These are phyloP conservation scores for Trichechus manatus DNA, from an alignment of 2,113 vertebrate species.

Conservation along the genomic window DNA sequence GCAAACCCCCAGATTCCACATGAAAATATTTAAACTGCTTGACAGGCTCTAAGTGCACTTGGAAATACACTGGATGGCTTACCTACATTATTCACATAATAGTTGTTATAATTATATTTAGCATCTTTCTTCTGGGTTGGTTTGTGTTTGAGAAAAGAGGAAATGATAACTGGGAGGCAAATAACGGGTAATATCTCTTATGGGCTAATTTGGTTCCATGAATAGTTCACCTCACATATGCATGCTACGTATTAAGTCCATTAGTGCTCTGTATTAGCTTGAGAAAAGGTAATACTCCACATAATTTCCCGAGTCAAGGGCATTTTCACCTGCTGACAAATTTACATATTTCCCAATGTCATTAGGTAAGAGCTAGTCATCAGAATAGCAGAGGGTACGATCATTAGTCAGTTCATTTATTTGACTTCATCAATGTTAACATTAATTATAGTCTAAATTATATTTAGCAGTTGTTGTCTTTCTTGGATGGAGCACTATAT, in stretches of 20 bases:
- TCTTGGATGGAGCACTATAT: slow-evolving; percentile 68
- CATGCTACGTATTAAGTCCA: slow-evolving; percentile 84
- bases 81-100: slow-evolving; percentile 85
- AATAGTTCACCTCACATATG: slow-evolving; percentile 85
- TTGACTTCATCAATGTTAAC: slow-evolving; percentile 81
- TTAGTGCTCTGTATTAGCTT: slow-evolving; percentile 85
- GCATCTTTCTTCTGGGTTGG: slow-evolving; percentile 80
- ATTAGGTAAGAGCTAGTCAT: slow-evolving; percentile 85
- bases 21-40: slow-evolving; percentile 87
- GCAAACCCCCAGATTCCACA: slow-evolving; percentile 83
- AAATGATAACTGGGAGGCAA: slow-evolving; percentile 86
- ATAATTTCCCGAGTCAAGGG: slow-evolving; percentile 88
- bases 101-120: slow-evolving; percentile 84
- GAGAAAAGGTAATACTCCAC: slow-evolving; percentile 86
- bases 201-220: slow-evolving; percentile 84
- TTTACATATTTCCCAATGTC: slow-evolving; percentile 88
- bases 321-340: slow-evolving; percentile 89
- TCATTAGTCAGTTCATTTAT: slow-evolving; percentile 83
- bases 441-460: slow-evolving; percentile 81
- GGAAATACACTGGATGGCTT: slow-evolving; percentile 78
- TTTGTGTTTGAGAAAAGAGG: slow-evolving; percentile 84
- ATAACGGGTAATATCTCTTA: slow-evolving; percentile 86
- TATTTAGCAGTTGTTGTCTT: slow-evolving; percentile 83
- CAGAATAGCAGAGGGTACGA: slow-evolving; percentile 82
- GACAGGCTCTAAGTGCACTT: slow-evolving; percentile 83